Conservation (phyloP, 2,797 vertebrate genomes). For the Rhinichthys osculus region DNA sequence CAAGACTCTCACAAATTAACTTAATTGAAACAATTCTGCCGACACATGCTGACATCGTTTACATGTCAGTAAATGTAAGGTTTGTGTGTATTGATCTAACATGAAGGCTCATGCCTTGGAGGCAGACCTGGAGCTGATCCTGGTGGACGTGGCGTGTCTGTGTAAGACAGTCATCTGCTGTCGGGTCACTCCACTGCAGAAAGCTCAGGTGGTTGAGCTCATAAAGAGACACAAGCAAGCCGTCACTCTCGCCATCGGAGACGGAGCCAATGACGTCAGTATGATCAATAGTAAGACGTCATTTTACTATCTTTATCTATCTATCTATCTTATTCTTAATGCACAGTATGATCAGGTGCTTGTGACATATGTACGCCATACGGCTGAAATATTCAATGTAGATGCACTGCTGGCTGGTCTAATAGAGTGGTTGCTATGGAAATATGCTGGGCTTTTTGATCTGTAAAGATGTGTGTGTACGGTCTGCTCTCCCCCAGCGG, state of each 20-base stretch:
- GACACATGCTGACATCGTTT: neutral
- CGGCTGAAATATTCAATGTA: neutral
- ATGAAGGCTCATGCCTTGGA: slow-evolving; percentile 80
- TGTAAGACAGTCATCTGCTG: slow-evolving; percentile 86
- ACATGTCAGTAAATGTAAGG: neutral
- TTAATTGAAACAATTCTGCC: neutral
- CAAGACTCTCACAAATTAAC: neutral
- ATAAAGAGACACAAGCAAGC: slow-evolving; percentile 82
- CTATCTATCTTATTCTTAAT: neutral
- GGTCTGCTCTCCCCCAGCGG: slow-evolving; percentile 71
- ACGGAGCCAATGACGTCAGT: slow-evolving; percentile 87
- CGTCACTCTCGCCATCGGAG: slow-evolving; percentile 82
- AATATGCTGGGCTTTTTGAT: slow-evolving; percentile 13
- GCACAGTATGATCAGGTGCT: neutral
- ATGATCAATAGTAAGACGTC: slow-evolving; percentile 85
- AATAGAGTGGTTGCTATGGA: slow-evolving; percentile 38
- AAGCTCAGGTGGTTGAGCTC: slow-evolving; percentile 85
- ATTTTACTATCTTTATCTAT: neutral
- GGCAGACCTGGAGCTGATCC: slow-evolving; percentile 77
- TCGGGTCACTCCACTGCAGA: slow-evolving; percentile 86
- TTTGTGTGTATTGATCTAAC: slow-evolving; percentile 7
- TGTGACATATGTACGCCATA: neutral
- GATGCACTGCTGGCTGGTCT: slow-evolving; percentile 8
- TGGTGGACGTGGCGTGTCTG: slow-evolving; percentile 83
- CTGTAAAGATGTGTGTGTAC: slow-evolving; percentile 10